Evolutionary conservation across 2,888 invertebrate genomes (phyloP).

Genomic region (Pachydiplax longipennis): DNA sequence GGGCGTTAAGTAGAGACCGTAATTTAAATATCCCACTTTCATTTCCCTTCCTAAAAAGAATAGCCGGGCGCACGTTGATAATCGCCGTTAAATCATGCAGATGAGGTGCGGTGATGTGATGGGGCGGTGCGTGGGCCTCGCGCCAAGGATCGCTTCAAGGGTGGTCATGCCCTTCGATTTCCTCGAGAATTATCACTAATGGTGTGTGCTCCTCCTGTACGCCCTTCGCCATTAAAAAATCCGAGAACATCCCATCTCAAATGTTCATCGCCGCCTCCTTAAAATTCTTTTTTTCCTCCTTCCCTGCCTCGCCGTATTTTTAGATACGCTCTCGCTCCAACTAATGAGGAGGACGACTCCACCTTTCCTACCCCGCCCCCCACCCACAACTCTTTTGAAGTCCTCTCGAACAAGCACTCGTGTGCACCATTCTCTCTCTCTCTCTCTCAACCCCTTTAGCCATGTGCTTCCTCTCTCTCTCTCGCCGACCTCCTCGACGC

Average conservation of each 20-base stretch:
- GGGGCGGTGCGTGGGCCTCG: neutral
- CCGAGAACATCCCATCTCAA: neutral
- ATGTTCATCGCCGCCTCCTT: neutral
- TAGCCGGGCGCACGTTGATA: neutral
- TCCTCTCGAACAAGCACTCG: neutral
- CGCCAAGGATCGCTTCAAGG: neutral
- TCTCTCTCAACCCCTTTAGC: neutral
- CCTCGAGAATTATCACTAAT: neutral
- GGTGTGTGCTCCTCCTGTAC: neutral
- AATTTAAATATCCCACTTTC: neutral
- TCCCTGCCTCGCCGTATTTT: neutral
- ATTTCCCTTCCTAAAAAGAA: neutral
- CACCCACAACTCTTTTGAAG: constrained; percentile 8
- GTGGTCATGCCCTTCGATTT: neutral
- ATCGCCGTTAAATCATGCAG: neutral
- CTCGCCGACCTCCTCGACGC: neutral
- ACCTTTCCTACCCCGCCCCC: neutral
- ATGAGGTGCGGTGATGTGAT: neutral
- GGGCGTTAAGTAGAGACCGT: neutral
- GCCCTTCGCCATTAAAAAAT: neutral
- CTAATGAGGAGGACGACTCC: constrained; percentile 39
- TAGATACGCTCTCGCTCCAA: neutral
- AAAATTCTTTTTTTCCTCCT: neutral
- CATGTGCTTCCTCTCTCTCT: neutral
- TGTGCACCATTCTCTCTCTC: neutral